These are phyloP conservation scores for Pelochelys cantorii DNA, from an alignment of 2,797 vertebrate genomes.

Conservation along the genomic window DNA sequence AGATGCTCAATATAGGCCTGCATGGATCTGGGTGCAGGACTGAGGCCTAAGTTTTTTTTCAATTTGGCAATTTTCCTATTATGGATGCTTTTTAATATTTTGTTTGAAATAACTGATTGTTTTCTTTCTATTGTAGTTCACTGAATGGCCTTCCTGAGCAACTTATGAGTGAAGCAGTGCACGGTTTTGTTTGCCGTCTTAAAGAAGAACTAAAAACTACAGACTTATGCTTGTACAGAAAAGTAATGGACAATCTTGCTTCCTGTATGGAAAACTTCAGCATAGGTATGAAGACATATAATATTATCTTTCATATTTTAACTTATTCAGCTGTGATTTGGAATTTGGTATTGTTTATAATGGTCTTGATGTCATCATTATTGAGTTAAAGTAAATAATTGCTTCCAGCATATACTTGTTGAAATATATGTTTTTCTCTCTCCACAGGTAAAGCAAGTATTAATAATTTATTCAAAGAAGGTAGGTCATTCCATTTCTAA, in stretches of 20 bases:
- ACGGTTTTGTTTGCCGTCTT: constrained; percentile 84
- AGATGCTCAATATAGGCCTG: not conserved
- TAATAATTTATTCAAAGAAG: constrained; percentile 86
- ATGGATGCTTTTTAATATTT: not conserved
- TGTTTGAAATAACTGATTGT: not conserved
- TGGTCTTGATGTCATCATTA: not conserved
- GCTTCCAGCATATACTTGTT: not conserved
- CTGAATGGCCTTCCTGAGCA: constrained; percentile 84
- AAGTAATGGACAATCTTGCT: constrained; percentile 86
- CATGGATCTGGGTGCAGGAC: not conserved
- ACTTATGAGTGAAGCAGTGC: constrained; percentile 74
- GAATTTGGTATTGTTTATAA: not conserved
- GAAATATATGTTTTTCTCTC: constrained; percentile 43
- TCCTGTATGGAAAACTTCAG: constrained; percentile 89
- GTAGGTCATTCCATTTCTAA: constrained; percentile 77
- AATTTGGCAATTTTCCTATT: not conserved
- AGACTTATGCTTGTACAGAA: constrained; percentile 79
- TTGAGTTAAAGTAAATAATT: not conserved
- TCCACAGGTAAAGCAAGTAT: constrained; percentile 87
- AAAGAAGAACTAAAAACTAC: constrained; percentile 81
- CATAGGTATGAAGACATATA: constrained; percentile 80
- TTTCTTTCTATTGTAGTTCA: constrained; percentile 80
- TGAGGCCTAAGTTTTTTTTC: not conserved
- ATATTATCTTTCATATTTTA: not conserved
- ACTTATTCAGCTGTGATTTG: not conserved